Evolutionary conservation across 2,888 invertebrate genomes (phyloP).

Genomic region (Fragum sueziense): DNA sequence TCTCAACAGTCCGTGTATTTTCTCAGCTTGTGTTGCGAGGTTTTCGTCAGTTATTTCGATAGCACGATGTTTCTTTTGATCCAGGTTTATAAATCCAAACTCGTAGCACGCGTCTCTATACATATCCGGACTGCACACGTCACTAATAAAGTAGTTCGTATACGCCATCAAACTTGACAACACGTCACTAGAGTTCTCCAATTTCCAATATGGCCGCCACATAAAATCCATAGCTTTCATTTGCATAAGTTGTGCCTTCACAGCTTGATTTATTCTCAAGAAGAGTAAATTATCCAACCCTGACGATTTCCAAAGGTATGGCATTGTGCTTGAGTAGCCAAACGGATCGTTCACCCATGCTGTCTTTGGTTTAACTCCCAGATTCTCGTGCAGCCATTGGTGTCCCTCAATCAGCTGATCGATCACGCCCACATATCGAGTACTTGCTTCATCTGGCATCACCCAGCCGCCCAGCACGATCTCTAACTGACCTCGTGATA

Average conservation of each 20-base stretch:
- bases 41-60: conserved; percentile 93
- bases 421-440: conserved; percentile 69
- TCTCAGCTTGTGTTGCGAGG: conserved; percentile 90
- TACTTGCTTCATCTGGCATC: conserved; percentile 60
- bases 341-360: conserved; percentile 77
- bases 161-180: conserved; percentile 97
- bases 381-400: conserved; percentile 62
- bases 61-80: conserved; percentile 92
- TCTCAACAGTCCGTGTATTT: conserved; percentile 93
- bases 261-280: conserved; percentile 85
- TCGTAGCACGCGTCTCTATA: conserved; percentile 86
- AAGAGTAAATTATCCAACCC: conserved; percentile 73
- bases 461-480: conserved; percentile 77
- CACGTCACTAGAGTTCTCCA: conserved; percentile 84
- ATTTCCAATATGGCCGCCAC: conserved; percentile 90
- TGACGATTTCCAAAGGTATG: conserved; percentile 71
- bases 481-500: conserved; percentile 66
- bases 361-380: conserved; percentile 65
- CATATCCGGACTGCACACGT: conserved; percentile 97
- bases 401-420: conserved; percentile 77
- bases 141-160: conserved; percentile 97
- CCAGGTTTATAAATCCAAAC: conserved; percentile 88
- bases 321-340: conserved; percentile 74
- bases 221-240: conserved; percentile 92
- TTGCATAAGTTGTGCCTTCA: conserved; percentile 92